phyloP scores from a whole-genome alignment of 2,113 vertebrate species.

The Phainopepla nitens region DNA sequence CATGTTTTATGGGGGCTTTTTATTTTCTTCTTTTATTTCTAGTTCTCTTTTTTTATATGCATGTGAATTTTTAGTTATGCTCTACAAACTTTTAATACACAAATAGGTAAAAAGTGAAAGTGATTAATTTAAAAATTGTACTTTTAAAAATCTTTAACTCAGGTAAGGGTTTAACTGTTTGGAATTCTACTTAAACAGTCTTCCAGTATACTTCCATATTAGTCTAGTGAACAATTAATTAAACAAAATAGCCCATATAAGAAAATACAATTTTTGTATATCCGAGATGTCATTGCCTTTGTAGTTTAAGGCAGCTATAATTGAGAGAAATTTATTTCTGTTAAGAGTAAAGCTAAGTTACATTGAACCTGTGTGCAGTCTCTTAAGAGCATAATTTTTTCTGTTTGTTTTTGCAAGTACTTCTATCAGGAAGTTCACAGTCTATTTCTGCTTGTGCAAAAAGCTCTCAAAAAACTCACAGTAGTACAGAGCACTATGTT shows the following conservation, averaged over 20 bases:
- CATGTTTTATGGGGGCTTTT: not conserved
- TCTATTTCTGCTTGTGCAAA: not conserved
- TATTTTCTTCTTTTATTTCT: not conserved
- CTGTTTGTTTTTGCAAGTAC: not conserved
- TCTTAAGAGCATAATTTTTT: not conserved
- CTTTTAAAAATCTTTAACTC: not conserved
- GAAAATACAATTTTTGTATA: not conserved
- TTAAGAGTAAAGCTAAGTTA: not conserved
- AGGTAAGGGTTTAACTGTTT: not conserved
- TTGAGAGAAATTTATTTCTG: not conserved
- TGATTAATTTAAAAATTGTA: not conserved
- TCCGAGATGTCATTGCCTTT: not conserved
- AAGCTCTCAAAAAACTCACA: not conserved
- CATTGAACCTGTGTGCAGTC: rapidly evolving
- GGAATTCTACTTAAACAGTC: not conserved
- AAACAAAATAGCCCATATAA: not conserved
- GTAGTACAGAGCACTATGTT: not conserved
- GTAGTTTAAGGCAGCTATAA: not conserved
- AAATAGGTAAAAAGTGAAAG: not conserved
- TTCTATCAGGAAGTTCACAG: not conserved
- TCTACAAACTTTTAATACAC: not conserved
- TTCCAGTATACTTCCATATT: not conserved
- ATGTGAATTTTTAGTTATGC: not conserved
- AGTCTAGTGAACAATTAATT: not conserved
- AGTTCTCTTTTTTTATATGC: not conserved